Percentiles rank a stretch among this genome's conserved stretches.
Conservation (phyloP, 2,888 invertebrate species). For the Callyntrura sp. region DNA sequence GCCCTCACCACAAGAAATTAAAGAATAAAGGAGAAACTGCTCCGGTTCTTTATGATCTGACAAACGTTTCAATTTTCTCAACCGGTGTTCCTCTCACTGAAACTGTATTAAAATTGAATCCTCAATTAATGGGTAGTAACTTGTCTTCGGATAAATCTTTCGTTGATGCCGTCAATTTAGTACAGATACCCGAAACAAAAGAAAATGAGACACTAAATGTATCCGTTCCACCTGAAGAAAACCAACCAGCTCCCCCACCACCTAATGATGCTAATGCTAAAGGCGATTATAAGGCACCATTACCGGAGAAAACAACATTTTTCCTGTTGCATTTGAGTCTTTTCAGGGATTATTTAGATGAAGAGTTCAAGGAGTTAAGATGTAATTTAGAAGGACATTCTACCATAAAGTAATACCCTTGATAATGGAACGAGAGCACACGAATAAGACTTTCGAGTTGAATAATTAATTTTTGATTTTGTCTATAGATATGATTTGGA, state of each 20-base stretch:
- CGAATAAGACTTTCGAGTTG: no score
- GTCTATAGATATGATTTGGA: slow-evolving; percentile 91
- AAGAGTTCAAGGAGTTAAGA: slow-evolving; percentile 90
- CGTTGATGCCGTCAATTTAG: slow-evolving; percentile 55
- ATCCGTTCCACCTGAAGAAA: neutral
- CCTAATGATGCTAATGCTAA: slow-evolving; percentile 78
- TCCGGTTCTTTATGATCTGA: slow-evolving; percentile 64
- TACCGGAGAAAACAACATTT: slow-evolving; percentile 96
- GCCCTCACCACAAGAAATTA: slow-evolving; percentile 48
- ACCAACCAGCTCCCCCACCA: slow-evolving; percentile 62
- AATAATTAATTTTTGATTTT: no score
- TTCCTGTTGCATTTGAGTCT: slow-evolving; percentile 96
- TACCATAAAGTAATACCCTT: slow-evolving; percentile 79
- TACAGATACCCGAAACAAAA: neutral
- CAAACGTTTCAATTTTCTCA: slow-evolving; percentile 77
- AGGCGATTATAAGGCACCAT: slow-evolving; percentile 86
- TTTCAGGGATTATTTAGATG: slow-evolving; percentile 95
- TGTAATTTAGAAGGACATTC: slow-evolving; percentile 73
- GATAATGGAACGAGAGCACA: no score
- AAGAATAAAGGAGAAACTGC: slow-evolving; percentile 46
- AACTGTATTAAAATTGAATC: slow-evolving; percentile 13
- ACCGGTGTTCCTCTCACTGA: slow-evolving; percentile 21
- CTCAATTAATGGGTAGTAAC: neutral
- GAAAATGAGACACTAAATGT: neutral
- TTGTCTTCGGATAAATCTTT: slow-evolving; percentile 58